Evolutionary conservation across 2,797 vertebrate species (phyloP).

Genomic region (Takifugu rubripes): DNA sequence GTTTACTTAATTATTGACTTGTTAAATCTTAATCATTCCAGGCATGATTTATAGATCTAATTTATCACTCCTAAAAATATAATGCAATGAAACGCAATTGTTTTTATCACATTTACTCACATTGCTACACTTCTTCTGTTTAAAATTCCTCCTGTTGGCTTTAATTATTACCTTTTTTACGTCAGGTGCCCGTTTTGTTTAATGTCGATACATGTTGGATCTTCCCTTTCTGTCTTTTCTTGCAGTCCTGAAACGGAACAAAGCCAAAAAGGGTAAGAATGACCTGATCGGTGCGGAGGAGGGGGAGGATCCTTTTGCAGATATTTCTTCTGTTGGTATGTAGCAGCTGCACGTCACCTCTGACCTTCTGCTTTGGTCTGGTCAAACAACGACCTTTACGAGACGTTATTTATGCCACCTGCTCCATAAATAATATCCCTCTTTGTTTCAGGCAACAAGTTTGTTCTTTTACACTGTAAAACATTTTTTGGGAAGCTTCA

Average conservation of each 20-base stretch:
- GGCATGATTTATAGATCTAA: too few relatives aligned
- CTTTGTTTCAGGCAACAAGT: neutral
- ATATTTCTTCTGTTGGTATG: conserved; percentile 93
- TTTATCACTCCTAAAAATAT: too few relatives aligned
- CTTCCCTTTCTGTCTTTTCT: conserved; percentile 1
- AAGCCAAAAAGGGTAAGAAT: conserved; percentile 87
- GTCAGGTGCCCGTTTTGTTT: too few relatives aligned
- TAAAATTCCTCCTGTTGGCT: neutral
- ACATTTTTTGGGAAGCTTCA: too few relatives aligned
- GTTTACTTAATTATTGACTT: too few relatives aligned
- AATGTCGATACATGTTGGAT: neutral
- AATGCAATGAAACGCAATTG: too few relatives aligned
- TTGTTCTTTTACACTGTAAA: neutral
- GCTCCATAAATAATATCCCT: neutral
- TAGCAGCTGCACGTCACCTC: conserved; percentile 25
- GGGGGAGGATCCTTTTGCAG: conserved; percentile 89
- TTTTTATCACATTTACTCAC: neutral
- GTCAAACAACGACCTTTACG: conserved; percentile 31
- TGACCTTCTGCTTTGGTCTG: conserved; percentile 25
- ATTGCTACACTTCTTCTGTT: neutral
- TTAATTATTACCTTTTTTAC: neutral
- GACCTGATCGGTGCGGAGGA: conserved; percentile 93
- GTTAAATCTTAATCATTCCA: too few relatives aligned
- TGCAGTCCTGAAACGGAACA: conserved; percentile 89
- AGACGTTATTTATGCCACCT: conserved; percentile 19